phyloP scores from a whole-genome alignment of 2,888 invertebrate species.

The Carterocephalus palaemon region DNA sequence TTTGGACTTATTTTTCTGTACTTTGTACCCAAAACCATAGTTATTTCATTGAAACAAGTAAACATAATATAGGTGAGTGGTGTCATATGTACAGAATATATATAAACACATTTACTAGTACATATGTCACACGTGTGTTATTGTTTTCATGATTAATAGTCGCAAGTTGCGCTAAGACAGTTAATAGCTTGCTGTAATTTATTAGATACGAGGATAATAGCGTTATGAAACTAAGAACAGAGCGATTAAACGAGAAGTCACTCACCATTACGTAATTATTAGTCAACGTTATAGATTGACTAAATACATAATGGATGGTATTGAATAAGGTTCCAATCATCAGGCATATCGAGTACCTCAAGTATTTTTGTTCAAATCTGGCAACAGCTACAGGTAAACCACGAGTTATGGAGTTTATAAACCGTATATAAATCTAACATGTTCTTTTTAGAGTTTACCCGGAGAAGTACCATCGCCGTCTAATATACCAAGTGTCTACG shows the following conservation, averaged over 20 bases:
- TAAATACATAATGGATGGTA: conserved; percentile 1
- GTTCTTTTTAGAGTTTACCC: no score
- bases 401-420: no score
- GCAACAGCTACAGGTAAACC: no score
- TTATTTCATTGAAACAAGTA: no score
- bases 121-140: conserved; percentile 29
- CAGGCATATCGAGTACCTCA: no score
- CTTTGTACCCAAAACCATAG: no score
- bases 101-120: conserved; percentile 15
- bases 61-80: neutral
- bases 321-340: neutral
- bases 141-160: conserved; percentile 43
- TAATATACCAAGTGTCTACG: no score
- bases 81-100: conserved; percentile 5
- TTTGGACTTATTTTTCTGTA: no score
- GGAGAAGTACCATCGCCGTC: no score
- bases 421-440: no score
- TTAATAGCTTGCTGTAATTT: conserved; percentile 42
- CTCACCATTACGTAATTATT: conserved; percentile 18
- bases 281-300: conserved; percentile 20
- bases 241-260: conserved; percentile 31
- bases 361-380: no score
- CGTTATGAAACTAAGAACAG: conserved; percentile 31
- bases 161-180: conserved; percentile 38
- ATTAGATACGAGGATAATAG: conserved; percentile 34